Base-by-base conservation (phyloP, 2,797 vertebrate genomes). In the Danionella dracula region DNA sequence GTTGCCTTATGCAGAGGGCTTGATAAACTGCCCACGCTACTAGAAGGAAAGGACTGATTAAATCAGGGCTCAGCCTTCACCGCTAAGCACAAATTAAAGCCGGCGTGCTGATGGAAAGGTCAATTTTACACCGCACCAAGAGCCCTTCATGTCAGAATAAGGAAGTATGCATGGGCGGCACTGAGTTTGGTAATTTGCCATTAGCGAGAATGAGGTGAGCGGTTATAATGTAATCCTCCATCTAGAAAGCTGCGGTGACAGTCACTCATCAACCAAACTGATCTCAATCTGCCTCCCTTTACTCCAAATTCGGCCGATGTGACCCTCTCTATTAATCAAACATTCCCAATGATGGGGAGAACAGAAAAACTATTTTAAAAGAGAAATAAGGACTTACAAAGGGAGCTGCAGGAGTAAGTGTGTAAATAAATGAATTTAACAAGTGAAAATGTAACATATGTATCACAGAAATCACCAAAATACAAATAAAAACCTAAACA, bases 81-180 rank as follows among this genome's bases (percentile, higher is more conserved):
- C 12, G 55, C 72, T 74, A 63, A 79, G 66, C 72, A 29, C 79
- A 78, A 76, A 80, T 84, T 82, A 78, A 72, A 75, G 63, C 50
- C 58, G 38, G 45, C 35, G 48, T 46, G 45, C 72, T 78, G 74
- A 76, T 75, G 69, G 68, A 84, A 81, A 81, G 81, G 81, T 80
- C 82, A 82, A 74, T 80, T 79, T 75, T 73, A 71, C 66, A 77
- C 65, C 68, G 71, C 67, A 23, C 40, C 71, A 66, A 60, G 71
- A 75, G 70, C 44, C 48, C 66, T 76, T 72, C 71, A 65, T 66
- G 63, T 65, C 68, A 31, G 61, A 51, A 59, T 66, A 66, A 71
- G 58, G 54, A 68, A 71, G 63, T 16, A 13, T 41, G 51, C 42
- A 65, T 48, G 56, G 41, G 58, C 35, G 10, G 42, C 17, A 57